Percentiles rank a stretch among this genome's conserved stretches.
Evolutionary conservation across 2,113 vertebrate species (phyloP).

Genomic region (Bujurquina vittata): DNA sequence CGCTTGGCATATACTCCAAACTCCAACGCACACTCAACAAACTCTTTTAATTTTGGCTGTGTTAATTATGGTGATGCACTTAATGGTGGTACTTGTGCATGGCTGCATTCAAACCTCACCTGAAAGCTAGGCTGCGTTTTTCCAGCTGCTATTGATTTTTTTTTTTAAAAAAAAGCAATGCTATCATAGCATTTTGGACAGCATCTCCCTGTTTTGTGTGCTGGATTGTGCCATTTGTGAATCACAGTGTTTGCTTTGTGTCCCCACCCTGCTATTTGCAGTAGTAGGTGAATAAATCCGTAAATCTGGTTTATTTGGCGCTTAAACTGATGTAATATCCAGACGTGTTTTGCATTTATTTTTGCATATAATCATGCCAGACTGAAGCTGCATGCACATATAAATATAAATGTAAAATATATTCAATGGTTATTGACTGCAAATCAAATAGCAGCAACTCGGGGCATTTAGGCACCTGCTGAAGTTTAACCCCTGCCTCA

Average conservation of each 20-base stretch:
- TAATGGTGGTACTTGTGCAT: background rate
- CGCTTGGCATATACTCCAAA: background rate
- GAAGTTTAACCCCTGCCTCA: background rate
- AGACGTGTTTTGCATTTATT: background rate
- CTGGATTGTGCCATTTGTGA: constrained; percentile 3
- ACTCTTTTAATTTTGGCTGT: constrained; percentile 1
- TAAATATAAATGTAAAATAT: too few species aligned
- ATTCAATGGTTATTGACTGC: background rate
- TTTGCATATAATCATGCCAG: background rate
- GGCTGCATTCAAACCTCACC: background rate
- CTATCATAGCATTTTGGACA: background rate
- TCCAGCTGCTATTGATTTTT: background rate
- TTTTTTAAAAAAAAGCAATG: background rate
- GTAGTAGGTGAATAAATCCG: background rate
- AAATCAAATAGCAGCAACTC: background rate
- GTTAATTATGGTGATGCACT: constrained; percentile 23
- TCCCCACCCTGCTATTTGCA: background rate
- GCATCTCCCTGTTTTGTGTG: background rate
- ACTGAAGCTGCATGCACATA: background rate
- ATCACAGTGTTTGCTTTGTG: background rate
- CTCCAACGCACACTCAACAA: background rate
- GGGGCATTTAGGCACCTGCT: background rate
- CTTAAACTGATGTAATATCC: background rate
- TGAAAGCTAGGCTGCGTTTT: background rate
- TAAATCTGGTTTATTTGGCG: background rate